A percentile compares a stretch with the other conserved stretches of the same genome.
These are phyloP conservation scores for Phylloscopus trochilus DNA, from an alignment of 2,113 vertebrate genomes.

Conservation along the genomic window DNA sequence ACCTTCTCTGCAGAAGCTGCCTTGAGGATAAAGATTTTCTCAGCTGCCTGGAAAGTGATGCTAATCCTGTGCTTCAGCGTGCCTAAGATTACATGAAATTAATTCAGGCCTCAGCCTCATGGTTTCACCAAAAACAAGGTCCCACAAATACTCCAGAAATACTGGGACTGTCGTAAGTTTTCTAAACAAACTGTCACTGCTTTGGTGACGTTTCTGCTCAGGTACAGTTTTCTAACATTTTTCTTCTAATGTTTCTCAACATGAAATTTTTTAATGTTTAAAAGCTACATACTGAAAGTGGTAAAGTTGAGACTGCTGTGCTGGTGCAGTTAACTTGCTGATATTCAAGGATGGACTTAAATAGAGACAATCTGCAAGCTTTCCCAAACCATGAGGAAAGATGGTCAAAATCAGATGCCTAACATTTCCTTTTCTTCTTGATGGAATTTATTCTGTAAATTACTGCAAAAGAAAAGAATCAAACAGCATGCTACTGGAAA, in stretches of 20 bases:
- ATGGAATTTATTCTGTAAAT: neutral
- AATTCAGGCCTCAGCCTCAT: neutral
- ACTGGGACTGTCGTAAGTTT: neutral
- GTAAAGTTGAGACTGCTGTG: neutral
- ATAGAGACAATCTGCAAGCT: neutral
- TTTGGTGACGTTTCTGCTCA: neutral
- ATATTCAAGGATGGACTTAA: neutral
- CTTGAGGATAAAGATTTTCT: neutral
- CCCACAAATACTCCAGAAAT: neutral
- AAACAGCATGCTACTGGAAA: neutral
- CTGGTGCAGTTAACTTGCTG: neutral
- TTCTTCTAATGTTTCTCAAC: neutral
- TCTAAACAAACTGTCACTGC: neutral
- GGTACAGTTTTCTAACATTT: neutral
- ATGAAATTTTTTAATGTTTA: neutral
- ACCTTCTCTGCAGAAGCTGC: neutral
- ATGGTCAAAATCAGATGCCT: neutral
- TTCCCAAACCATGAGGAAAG: neutral
- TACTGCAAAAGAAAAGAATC: neutral
- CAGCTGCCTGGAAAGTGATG: neutral
- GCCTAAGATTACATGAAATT: neutral
- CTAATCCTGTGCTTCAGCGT: rapidly evolving
- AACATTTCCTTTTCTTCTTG: neutral
- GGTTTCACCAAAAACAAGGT: neutral
- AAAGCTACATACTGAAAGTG: neutral